Base-by-base conservation (phyloP, 2,113 vertebrate genomes). In the Poeciliopsis prolifica region DNA sequence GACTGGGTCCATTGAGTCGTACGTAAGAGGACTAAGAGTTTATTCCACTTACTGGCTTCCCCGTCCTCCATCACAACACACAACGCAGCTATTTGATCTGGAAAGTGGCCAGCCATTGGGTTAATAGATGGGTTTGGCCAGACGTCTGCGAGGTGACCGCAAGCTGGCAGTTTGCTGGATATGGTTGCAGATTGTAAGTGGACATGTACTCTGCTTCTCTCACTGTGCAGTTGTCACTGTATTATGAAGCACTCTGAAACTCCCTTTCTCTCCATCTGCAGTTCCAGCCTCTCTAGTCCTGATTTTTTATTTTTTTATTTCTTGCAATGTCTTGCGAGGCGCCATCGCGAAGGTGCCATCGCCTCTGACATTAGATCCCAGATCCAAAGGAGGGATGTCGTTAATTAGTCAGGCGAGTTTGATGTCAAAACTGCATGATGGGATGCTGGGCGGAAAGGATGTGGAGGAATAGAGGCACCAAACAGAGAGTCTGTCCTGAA, bases 81-180 rank as follows among this genome's bases (percentile, higher is more conserved):
- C 89, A 87, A 89, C 88, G 89, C 65, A 63, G 86, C 66, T 14
- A 78, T 69, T 75, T 11, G 58, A 19, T 68, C 86, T 93, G 91
- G 90, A 93, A 61, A 68, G 33, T 65, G 77, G 91, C 93, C 92
- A 94, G 90, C 80, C 87, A 61, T 79, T 65, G 74, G 85, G 87
- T 89, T 92, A 89, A 89, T 90, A 91, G 88, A 92, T 90, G 88
- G 82, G 75, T 82, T 90, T 90, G 91, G 92, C 93, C 89, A 94
- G 93, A 94, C 89, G 82, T 92, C 87, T 92, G 88, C 10, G 87
- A 89, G 89, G 89, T 95, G 94, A 93, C 93, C 91, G 90, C 90
- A 90, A 76, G 80, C 90, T 92, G 92, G 86, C 88, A 87, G 88
- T 77, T 67, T 28, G 74, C 82, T 89, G 90, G 84, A 90, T 88